Base-by-base conservation (phyloP, 2,113 vertebrate genomes). In the Pan paniscus region DNA sequence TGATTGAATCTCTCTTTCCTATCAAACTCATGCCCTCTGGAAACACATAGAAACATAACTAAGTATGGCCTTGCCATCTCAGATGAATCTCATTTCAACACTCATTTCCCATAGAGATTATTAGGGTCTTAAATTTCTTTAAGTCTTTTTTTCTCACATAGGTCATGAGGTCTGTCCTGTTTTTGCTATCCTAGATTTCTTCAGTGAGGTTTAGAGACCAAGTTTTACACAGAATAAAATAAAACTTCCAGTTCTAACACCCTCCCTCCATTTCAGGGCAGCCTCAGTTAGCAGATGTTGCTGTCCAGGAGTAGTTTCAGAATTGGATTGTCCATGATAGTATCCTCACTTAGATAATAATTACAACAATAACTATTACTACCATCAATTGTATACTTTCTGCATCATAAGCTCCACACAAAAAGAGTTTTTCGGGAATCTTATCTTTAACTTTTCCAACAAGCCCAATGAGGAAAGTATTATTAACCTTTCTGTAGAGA, bases 11-110 rank as follows among this genome's bases (percentile, higher is more conserved):
- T 96, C 80, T 80, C 72, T 93, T 25, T 81, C 73, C 35, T 1
- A 0, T 68, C 82, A 89, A 89, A 59, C 20, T 73, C 84, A 46
- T 81, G 48, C 35, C 40, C 6, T 79, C 90, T n/a, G 59, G 67
- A 89, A 94, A 89, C 35, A 83, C 30, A 25, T 30, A 80, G 52
- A 92, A 96, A 82, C 87, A 93, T 92, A 97, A 94, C 73, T 72
- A 85, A 95, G 96, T 83, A 83, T 82, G 67, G 57, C 46, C 43
- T 96, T 94, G 30, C 40, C 23, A 30, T 76, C 57, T 94, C 40
- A 79, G 57, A 89, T 27, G 46, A 93, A 93, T 88, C 72, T 95
- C 81, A 95, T 96, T 96, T 85, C 92, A 97, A 93, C 0, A 0
- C 76, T 70, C 76, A 78, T 94, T 94, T 97, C 95, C 84, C 64